A percentile compares a stretch with the other conserved stretches of the same genome.
Evolutionary conservation across 2,113 vertebrate species (phyloP).

Genomic region (Colistium nudipinnis): DNA sequence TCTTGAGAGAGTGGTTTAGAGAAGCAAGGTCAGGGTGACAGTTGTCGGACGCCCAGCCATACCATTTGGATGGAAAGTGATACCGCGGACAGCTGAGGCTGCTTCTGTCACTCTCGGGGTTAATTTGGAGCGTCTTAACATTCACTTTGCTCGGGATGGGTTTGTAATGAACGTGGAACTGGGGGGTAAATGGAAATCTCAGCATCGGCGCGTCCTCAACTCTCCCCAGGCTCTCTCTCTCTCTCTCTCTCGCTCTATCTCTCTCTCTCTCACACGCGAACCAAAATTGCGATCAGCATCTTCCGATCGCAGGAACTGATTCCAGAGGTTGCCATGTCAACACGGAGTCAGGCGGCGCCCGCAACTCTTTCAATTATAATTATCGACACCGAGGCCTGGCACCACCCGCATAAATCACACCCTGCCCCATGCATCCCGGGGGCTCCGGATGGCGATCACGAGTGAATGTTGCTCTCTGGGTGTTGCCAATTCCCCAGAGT

Average conservation of each 20-base stretch:
- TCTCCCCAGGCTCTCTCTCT: not conserved
- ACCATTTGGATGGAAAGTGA: constrained; percentile 81
- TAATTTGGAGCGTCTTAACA: constrained; percentile 77
- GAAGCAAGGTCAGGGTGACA: constrained; percentile 77
- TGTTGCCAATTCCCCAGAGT: constrained; percentile 8
- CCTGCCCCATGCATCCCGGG: not conserved
- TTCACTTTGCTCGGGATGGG: constrained; percentile 66
- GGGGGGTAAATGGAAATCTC: constrained; percentile 57
- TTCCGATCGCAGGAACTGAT: constrained; percentile 37
- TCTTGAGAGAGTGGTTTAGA: constrained; percentile 61
- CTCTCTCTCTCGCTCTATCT: not conserved
- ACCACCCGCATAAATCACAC: constrained; percentile 13
- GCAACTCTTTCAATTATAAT: constrained; percentile 53
- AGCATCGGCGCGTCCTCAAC: constrained; percentile 49
- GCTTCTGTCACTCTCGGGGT: constrained; percentile 73
- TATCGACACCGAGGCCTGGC: constrained; percentile 28
- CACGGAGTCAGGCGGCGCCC: constrained; percentile 39
- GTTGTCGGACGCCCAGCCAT: constrained; percentile 73
- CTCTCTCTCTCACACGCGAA: not conserved
- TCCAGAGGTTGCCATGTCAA: constrained; percentile 50
- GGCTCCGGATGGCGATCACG: constrained; percentile 2
- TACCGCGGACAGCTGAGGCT: constrained; percentile 79
- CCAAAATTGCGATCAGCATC: constrained; percentile 26
- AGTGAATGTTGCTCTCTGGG: constrained; percentile 38
- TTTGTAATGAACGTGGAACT: constrained; percentile 74